A percentile compares a stretch with the other conserved stretches of the same genome.
Conservation (phyloP, 2,797 vertebrate species). For the Eleutherodactylus coqui region DNA sequence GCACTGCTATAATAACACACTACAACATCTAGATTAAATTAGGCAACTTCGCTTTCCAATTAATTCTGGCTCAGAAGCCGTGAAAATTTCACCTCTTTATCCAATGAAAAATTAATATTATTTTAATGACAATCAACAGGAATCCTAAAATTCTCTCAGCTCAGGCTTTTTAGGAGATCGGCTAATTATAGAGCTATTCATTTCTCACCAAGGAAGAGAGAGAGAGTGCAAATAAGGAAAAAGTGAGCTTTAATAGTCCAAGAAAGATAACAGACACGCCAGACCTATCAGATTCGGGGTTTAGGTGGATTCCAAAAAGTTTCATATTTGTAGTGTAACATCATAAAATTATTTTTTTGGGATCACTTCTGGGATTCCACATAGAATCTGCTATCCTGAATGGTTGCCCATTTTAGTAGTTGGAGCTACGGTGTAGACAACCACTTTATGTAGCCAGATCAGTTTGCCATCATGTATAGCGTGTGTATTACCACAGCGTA, state of each 20-base stretch:
- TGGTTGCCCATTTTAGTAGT: neutral
- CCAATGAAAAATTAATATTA: slow-evolving; percentile 19
- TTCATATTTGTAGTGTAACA: no score
- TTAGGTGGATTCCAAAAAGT: no score
- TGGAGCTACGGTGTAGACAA: neutral
- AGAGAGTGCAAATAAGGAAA: neutral
- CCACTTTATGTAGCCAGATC: neutral
- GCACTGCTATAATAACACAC: slow-evolving; percentile 22
- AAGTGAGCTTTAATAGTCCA: neutral
- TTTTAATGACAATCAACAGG: slow-evolving; percentile 42
- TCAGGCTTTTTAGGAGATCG: slow-evolving; percentile 6
- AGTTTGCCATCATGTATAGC: neutral
- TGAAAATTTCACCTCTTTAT: slow-evolving; percentile 38
- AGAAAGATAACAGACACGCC: neutral
- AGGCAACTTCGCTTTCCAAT: slow-evolving; percentile 7
- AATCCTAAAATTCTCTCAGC: slow-evolving; percentile 3
- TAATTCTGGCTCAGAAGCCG: slow-evolving; percentile 8
- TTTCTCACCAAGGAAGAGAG: neutral
- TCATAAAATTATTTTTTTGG: no score
- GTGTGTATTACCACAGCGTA: neutral
- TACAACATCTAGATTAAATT: slow-evolving; percentile 36
- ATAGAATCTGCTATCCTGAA: neutral
- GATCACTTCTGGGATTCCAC: neutral
- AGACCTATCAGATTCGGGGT: no score
- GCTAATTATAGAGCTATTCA: slow-evolving; percentile 31